These are phyloP conservation scores for Phymanthus crucifer DNA, from an alignment of 92 coral and sea anemone genomes.

Conservation along the genomic window DNA sequence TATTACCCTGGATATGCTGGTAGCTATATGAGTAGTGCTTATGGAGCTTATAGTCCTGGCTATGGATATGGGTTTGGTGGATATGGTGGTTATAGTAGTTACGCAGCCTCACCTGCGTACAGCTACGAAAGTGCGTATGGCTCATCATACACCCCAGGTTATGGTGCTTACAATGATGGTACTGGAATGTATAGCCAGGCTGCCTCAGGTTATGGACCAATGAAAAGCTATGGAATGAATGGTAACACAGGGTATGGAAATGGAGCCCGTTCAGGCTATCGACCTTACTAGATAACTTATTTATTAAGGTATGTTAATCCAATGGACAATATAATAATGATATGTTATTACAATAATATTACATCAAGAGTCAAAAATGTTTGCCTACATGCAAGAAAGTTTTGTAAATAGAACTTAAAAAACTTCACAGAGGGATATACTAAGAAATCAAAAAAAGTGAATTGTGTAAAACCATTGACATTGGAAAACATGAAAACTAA, in stretches of 20 bases:
- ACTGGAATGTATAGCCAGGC: constrained; percentile 33
- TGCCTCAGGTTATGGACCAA: constrained; percentile 38
- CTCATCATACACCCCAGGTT: constrained; percentile 28
- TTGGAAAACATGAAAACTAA: background rate
- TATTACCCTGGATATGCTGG: background rate
- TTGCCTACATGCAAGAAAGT: too few species aligned
- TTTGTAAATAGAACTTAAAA: background rate
- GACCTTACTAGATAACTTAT: constrained; percentile 45
- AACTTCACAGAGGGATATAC: background rate
- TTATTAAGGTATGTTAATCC: constrained; percentile 29
- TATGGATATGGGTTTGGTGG: constrained; percentile 28
- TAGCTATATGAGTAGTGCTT: constrained; percentile 18
- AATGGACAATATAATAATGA: background rate
- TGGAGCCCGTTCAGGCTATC: constrained; percentile 28
- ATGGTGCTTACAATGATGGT: constrained; percentile 7
- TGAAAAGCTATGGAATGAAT: constrained; percentile 22
- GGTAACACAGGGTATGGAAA: background rate
- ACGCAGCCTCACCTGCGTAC: background rate
- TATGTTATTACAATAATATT: background rate
- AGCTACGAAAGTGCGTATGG: constrained; percentile 2
- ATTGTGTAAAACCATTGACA: background rate
- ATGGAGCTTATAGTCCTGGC: constrained; percentile 25
- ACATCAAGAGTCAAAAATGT: background rate
- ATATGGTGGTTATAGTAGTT: background rate
- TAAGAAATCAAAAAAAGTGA: background rate